Conservation (phyloP, 2,888 invertebrate genomes). For the Phoenoteleia sp. region DNA sequence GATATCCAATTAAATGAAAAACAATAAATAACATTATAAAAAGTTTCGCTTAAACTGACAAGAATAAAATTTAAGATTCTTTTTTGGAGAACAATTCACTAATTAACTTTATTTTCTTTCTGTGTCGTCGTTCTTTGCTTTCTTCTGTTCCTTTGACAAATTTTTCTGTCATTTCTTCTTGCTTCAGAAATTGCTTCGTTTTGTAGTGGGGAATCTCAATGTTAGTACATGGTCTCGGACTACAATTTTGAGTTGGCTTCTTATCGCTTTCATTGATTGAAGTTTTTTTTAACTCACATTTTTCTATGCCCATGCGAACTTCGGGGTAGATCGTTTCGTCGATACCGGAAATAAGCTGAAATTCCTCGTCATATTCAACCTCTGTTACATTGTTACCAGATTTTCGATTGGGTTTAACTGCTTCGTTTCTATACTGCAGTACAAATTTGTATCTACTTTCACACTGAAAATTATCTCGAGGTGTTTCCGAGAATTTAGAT, state of each 20-base stretch:
- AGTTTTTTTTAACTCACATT: background rate
- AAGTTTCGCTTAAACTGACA: too few relatives aligned
- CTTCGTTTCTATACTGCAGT: slow-evolving; percentile 5
- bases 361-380: background rate
- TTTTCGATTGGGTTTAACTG: slow-evolving; percentile 4
- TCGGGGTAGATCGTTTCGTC: slow-evolving; percentile 12
- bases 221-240: background rate
- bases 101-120: too few relatives aligned
- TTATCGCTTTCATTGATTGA: background rate
- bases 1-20: too few relatives aligned
- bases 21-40: too few relatives aligned
- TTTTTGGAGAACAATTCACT: too few relatives aligned
- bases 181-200: background rate
- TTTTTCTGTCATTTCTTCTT: background rate
- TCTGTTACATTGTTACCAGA: background rate
- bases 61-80: too few relatives aligned
- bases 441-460: slow-evolving; percentile 36
- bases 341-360: background rate
- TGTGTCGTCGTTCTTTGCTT: too few relatives aligned
- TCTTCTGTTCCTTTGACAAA: too few relatives aligned
- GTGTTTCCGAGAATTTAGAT: background rate
- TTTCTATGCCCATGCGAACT: background rate
- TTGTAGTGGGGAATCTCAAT: too few relatives aligned
- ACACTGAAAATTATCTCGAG: background rate
- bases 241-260: too few relatives aligned